phyloP scores from a whole-genome alignment of 2,797 vertebrate genomes.

The Sebastes oblongus region DNA sequence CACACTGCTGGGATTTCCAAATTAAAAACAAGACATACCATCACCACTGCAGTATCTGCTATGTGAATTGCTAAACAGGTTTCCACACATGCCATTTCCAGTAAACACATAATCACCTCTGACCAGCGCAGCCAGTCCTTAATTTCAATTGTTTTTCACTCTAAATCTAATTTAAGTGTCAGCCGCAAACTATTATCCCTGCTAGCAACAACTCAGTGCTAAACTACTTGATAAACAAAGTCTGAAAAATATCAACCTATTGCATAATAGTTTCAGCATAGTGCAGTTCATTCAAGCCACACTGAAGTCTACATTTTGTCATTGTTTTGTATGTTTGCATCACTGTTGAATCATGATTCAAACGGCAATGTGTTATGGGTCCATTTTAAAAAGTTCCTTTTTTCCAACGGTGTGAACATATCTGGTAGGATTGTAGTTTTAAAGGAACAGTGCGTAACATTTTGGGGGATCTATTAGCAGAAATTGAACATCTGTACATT shows the following conservation, averaged over 20 bases:
- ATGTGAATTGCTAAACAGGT: background rate
- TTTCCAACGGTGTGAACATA: background rate
- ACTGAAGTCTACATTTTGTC: background rate
- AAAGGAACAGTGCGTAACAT: too few relatives aligned
- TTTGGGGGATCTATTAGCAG: too few relatives aligned
- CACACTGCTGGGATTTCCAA: background rate
- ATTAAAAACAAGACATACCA: background rate
- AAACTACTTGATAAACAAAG: background rate
- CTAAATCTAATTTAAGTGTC: background rate
- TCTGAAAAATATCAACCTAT: background rate
- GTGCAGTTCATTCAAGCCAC: background rate
- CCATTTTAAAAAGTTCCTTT: background rate
- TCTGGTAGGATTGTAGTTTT: background rate
- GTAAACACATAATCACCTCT: background rate
- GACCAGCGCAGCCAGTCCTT: background rate
- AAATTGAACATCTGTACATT: too few relatives aligned
- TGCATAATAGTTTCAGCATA: constrained; percentile 10
- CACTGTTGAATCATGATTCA: constrained; percentile 12
- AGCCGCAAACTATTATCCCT: background rate
- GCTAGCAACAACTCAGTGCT: background rate
- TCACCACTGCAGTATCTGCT: background rate
- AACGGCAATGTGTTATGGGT: background rate
- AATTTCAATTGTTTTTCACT: background rate
- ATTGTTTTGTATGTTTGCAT: constrained; percentile 7
- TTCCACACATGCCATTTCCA: background rate